phyloP scores from a whole-genome alignment of 2,113 vertebrate species.

The Psittacula cyanocephala region DNA sequence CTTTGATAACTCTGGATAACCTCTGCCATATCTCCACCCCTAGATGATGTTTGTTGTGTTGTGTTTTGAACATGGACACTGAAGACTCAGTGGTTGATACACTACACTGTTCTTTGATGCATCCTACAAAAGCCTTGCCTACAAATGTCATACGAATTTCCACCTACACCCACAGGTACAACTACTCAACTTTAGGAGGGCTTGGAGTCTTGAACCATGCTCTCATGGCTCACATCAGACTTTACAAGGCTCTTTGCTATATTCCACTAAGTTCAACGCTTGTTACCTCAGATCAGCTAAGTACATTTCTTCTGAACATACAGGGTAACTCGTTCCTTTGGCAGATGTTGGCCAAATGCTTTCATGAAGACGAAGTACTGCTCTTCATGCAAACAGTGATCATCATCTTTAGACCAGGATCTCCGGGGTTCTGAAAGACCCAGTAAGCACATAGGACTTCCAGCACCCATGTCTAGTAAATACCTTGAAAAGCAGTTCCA shows the following conservation, averaged over 20 bases:
- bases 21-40: not conserved
- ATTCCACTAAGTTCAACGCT: rapidly evolving
- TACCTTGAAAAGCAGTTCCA: not conserved
- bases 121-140: not conserved
- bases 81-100: not conserved
- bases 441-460: not conserved
- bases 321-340: not conserved
- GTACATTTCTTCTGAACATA: not conserved
- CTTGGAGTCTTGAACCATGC: not conserved
- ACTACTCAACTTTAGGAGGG: not conserved
- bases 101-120: not conserved
- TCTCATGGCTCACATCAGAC: not conserved
- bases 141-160: not conserved
- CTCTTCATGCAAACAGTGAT: not conserved
- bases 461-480: not conserved
- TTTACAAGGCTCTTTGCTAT: not conserved
- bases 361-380: not conserved
- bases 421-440: not conserved
- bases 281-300: not conserved
- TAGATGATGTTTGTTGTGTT: not conserved
- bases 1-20: not conserved
- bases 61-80: not conserved
- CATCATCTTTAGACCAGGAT: not conserved
- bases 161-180: not conserved
- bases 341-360: not conserved